A percentile compares a stretch with the other conserved stretches of the same genome.
Conservation (phyloP, 1,140 invertebrate genomes). For the Nylanderia fulva region DNA sequence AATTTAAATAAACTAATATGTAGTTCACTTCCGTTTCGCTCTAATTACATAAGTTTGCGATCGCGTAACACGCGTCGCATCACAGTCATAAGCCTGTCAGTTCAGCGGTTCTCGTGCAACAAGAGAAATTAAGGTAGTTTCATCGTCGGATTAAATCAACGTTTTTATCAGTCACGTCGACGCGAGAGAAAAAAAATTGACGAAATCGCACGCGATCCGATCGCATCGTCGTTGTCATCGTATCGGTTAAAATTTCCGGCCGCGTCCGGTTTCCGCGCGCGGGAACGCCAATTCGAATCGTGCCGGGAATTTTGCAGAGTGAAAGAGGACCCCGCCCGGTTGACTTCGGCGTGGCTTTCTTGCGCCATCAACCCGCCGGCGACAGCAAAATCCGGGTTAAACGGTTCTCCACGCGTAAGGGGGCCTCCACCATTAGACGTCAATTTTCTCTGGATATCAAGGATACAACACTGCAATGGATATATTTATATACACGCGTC, state of each 20-base stretch:
- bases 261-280: conserved; percentile 19
- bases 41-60: background rate
- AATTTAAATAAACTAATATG: background rate
- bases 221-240: no score
- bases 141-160: background rate
- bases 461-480: conserved; percentile 17
- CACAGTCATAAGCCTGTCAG: background rate
- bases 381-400: conserved; percentile 66
- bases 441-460: conserved; percentile 37
- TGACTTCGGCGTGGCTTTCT: conserved; percentile 7
- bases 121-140: background rate
- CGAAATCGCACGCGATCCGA: background rate
- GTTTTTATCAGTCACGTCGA: background rate
- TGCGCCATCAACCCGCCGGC: conserved; percentile 7
- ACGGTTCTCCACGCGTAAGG: conserved; percentile 54
- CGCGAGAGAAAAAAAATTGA: background rate
- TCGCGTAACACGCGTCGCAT: background rate
- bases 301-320: conserved; percentile 50
- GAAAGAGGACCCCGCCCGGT: conserved; percentile 28
- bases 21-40: background rate
- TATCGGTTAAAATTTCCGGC: conserved; percentile 48
- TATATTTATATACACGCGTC: no score
- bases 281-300: conserved; percentile 28
- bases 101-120: background rate
- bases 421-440: conserved; percentile 38